Percentiles rank a stretch among this genome's conserved stretches.
Evolutionary conservation across 2,888 invertebrate genomes (phyloP).

Genomic region (Falcaria lacertinaria): DNA sequence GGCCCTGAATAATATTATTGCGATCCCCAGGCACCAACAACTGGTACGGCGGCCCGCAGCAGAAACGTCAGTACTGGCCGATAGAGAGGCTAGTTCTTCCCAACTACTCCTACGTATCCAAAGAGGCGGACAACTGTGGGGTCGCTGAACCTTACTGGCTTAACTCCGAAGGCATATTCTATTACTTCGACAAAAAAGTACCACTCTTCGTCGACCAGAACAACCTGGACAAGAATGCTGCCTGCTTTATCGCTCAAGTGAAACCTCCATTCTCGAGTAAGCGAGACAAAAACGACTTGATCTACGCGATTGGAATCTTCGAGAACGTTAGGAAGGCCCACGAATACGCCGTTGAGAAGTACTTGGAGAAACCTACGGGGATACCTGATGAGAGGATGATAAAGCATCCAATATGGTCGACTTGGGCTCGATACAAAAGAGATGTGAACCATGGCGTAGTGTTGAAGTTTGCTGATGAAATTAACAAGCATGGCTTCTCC

Average conservation of each 20-base stretch:
- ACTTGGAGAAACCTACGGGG: constrained; percentile 77
- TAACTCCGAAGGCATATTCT: constrained; percentile 82
- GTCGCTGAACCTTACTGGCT: constrained; percentile 84
- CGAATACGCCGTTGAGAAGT: constrained; percentile 78
- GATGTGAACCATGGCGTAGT: constrained; percentile 74
- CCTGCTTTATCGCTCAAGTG: constrained; percentile 74
- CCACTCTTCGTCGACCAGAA: constrained; percentile 85
- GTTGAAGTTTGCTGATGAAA: constrained; percentile 71
- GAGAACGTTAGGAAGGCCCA: constrained; percentile 80
- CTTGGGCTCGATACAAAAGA: constrained; percentile 81
- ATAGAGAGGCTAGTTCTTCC: constrained; percentile 72
- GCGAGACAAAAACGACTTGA: constrained; percentile 59
- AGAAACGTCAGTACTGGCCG: constrained; percentile 81
- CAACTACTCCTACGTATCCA: constrained; percentile 78
- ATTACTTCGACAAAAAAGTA: constrained; percentile 80
- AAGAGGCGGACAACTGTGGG: constrained; percentile 77
- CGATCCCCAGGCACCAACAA: constrained; percentile 45
- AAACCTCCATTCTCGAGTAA: constrained; percentile 68
- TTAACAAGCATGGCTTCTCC: constrained; percentile 67
- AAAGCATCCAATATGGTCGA: constrained; percentile 83
- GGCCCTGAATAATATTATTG: too few relatives aligned
- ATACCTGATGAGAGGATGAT: constrained; percentile 79
- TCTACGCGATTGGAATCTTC: constrained; percentile 82
- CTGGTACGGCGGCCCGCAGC: constrained; percentile 84
- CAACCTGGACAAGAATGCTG: constrained; percentile 54